These are phyloP conservation scores for Acrobasis suavella DNA, from an alignment of 2,888 invertebrate genomes.

Conservation along the genomic window DNA sequence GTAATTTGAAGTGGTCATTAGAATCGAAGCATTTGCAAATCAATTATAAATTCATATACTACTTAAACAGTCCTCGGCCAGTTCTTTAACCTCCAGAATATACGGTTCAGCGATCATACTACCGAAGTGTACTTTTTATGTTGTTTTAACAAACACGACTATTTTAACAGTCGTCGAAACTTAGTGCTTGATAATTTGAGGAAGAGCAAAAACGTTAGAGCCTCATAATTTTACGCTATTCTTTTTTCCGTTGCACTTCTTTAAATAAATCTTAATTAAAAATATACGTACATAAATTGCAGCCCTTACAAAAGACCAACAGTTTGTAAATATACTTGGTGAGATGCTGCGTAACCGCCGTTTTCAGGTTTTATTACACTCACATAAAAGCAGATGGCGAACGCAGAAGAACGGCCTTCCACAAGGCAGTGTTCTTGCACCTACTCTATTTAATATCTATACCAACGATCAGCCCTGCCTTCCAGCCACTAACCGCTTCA, in stretches of 20 bases:
- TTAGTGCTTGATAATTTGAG: neutral
- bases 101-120: slow-evolving; percentile 44
- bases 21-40: slow-evolving; percentile 1
- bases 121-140: slow-evolving; percentile 23
- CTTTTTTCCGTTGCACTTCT: neutral
- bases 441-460: too few relatives aligned
- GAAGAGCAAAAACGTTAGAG: neutral
- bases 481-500: too few relatives aligned
- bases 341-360: too few relatives aligned
- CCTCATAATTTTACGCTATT: neutral
- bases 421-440: too few relatives aligned
- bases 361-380: too few relatives aligned
- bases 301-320: too few relatives aligned
- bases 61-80: slow-evolving; percentile 38
- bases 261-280: too few relatives aligned
- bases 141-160: slow-evolving; percentile 23
- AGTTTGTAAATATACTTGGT: too few relatives aligned
- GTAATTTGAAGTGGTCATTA: neutral
- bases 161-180: slow-evolving; percentile 13
- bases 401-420: too few relatives aligned
- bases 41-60: slow-evolving; percentile 41
- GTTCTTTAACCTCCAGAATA: slow-evolving; percentile 52
- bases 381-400: too few relatives aligned
- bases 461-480: too few relatives aligned
- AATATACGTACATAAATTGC: too few relatives aligned